Percentiles rank a stretch among this genome's conserved stretches.
phyloP scores from a whole-genome alignment of 1,140 invertebrate genomes.

The Drosophila arizonae region DNA sequence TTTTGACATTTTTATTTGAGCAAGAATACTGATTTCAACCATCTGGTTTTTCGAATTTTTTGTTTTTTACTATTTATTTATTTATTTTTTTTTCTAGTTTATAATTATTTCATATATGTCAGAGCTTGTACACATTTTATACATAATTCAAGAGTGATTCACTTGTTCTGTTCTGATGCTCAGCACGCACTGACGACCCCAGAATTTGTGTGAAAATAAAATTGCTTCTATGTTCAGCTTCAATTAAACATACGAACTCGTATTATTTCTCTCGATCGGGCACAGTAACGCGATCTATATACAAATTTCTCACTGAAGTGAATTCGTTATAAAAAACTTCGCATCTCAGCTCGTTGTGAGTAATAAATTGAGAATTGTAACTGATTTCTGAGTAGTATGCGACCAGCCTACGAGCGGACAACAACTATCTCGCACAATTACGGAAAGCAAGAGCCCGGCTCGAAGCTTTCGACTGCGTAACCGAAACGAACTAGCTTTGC shows the following conservation, averaged over 20 bases:
- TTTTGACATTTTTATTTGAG: too few relatives aligned
- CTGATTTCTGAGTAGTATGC: conserved; percentile 45
- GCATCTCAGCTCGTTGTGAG: conserved; percentile 26
- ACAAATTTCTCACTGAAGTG: conserved; percentile 42
- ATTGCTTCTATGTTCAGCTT: conserved; percentile 24
- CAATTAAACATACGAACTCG: conserved; percentile 37
- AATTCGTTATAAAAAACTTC: conserved; percentile 36
- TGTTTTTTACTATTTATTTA: too few relatives aligned
- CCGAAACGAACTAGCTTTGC: conserved; percentile 5
- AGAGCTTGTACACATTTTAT: too few relatives aligned
- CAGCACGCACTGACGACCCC: conserved; percentile 8
- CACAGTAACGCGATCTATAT: conserved; percentile 17
- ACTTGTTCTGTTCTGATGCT: not conserved
- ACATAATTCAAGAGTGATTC: not conserved
- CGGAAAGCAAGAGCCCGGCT: conserved; percentile 1
- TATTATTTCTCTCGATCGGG: conserved; percentile 23
- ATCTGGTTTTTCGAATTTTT: too few relatives aligned
- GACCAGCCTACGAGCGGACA: conserved; percentile 28
- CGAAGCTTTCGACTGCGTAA: conserved; percentile 39
- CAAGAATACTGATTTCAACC: not conserved
- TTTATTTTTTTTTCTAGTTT: too few relatives aligned
- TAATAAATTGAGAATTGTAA: conserved; percentile 52
- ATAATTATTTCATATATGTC: not conserved
- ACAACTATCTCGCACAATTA: conserved; percentile 29
- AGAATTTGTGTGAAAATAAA: conserved; percentile 1